Base-by-base conservation (phyloP, 2,797 vertebrate species). In the Pipistrellus pygmaeus region DNA sequence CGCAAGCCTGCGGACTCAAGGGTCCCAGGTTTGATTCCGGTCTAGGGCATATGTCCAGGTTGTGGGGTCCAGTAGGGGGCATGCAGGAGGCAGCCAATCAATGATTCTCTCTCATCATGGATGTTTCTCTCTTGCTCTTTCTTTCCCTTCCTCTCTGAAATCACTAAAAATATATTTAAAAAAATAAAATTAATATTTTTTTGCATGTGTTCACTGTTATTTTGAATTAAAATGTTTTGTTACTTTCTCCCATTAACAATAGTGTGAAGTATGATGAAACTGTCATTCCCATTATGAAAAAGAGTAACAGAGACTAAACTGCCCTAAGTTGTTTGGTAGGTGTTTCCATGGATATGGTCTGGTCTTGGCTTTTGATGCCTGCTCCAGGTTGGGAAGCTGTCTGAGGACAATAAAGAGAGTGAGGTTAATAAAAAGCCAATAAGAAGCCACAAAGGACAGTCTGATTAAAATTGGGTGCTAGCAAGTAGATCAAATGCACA, bases 151-250 rank as follows among this genome's bases (percentile, higher is more conserved):
- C 53, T 55, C 53, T 55, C 53, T 55, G 20, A 55, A 55, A 55
- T 55, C 20, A 55, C 8, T 23, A 55, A 53, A 23, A 55, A 55
- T 55, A 55, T 55, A 55, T 55, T 55, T 21, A 18, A 20, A 21
- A 55, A 80, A 71, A 53, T 90, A 41, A 87, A 94, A 89, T 27
- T 2, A 35, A 20, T 71, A 88, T 77, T 80, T 92, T 92, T 66
- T 84, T 92, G 46, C 17, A 35, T 32, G 1, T 84, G 27, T 77
- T 72, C 2, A 35, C 75, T 48, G 17, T 38, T 21, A 68, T 86
- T 86, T 83, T 46, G 7, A 27, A 44, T 20, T 53, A 3, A 51
- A 75, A 64, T 27, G 62, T 82, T 89, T 64, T 35, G 72, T n/a
- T 66, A 75, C 71, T 91, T 94, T 86, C 23, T 75, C 44, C 11